phyloP scores from a whole-genome alignment of 2,113 vertebrate species.

The Synchiropus splendidus region DNA sequence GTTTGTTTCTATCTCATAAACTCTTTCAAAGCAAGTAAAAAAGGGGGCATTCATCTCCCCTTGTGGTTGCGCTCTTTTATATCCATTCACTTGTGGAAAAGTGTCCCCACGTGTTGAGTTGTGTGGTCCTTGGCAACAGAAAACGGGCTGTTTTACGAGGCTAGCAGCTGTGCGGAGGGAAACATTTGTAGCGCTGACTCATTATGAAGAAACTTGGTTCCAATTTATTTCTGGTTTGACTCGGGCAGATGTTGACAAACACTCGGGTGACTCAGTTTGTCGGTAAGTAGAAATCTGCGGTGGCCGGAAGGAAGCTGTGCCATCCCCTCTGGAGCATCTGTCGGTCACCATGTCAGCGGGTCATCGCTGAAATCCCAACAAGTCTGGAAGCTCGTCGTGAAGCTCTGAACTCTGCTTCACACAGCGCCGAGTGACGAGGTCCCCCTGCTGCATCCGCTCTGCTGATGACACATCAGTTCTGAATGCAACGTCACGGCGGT shows the following conservation, averaged over 20 bases:
- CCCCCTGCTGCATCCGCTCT: conserved; percentile 28
- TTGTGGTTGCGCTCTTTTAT: not conserved
- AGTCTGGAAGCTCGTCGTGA: conserved; percentile 44
- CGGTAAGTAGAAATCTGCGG: no score
- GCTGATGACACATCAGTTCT: not conserved
- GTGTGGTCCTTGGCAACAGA: conserved; percentile 40
- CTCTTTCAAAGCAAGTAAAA: conserved; percentile 25
- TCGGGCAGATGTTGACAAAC: not conserved
- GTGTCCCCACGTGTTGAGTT: conserved; percentile 26
- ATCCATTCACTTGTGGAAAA: conserved; percentile 31
- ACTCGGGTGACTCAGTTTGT: no score
- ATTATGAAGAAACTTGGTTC: conserved; percentile 27
- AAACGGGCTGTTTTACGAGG: conserved; percentile 24
- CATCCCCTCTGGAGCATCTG: conserved; percentile 51
- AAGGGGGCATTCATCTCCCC: conserved; percentile 28
- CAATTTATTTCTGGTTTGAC: conserved; percentile 36
- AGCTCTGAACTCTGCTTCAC: conserved; percentile 30
- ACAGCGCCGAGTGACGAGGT: conserved; percentile 31
- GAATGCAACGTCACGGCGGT: no score
- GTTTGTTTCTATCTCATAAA: conserved; percentile 36
- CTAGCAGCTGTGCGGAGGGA: conserved; percentile 39
- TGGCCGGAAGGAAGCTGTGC: no score
- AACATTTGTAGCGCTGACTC: conserved; percentile 43
- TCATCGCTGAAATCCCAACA: conserved; percentile 41
- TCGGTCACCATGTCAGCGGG: conserved; percentile 35